Base-by-base conservation (phyloP, 2,113 vertebrate species). In the Anser brachyrhynchus region DNA sequence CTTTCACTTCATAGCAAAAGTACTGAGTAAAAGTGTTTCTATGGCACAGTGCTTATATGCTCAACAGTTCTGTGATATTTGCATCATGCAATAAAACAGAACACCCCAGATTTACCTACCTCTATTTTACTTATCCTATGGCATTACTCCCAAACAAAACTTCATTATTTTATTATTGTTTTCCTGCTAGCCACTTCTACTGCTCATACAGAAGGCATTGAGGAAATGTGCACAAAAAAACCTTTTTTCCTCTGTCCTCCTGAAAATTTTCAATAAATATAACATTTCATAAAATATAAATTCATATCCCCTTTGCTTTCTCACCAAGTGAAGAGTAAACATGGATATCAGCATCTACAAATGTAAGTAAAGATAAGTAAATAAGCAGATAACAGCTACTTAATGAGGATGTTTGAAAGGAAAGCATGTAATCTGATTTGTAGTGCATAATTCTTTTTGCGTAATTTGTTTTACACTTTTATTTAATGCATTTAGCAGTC, bases 381-480 rank as follows among this genome's bases (percentile, higher is more conserved):
- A 61, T 76, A 92, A 90, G 52, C 44, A 92, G 66, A 55, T 92
- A 89, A 65, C 39, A 91, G 77, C 54, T 54, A 81, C 54, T 87
- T 95, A 90, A 89, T 75, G 61, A 84, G 83, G 81, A 62, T 58
- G 37, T 64, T 78, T 16, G 2, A 84, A 92, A 95, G 49, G 44
- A 88, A 86, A n/a, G 66, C 64, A 84, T 78, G 72, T 74, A 86
- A 92, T 84, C 82, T 87, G 67, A 96, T 87, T 89, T 95, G 94
- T 89, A 95, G 62, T 72, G 74, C 66, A 44, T 91, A 87, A 93
- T 78, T 97, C 26, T 87, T 94, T 77, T 83, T 92, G 59, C 85
- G 91, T 79, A 84, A 87, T 95, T 95, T 90, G 93, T 89, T 83
- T 92, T 88, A 83, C 58, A 95, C 61, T 91, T 96, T 88, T 70